A percentile compares a stretch with the other conserved stretches of the same genome.
Conservation (phyloP, 2,888 invertebrate genomes). For the Stenodera caucasica region DNA sequence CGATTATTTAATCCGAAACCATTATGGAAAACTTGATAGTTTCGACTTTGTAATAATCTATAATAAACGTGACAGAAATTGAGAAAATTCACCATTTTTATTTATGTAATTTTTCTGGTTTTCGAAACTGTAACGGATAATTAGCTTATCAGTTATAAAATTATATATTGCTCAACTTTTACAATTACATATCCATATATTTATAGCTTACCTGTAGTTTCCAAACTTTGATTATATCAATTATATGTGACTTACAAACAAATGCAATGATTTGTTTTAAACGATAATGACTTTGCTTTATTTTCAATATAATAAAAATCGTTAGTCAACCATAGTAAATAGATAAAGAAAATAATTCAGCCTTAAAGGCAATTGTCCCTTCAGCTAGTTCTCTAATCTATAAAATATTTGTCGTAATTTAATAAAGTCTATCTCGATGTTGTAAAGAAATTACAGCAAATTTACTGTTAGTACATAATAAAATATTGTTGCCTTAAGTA, state of each 20-base stretch:
- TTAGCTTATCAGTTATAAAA: background rate
- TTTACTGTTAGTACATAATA: constrained; percentile 22
- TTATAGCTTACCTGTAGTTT: background rate
- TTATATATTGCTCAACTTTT: background rate
- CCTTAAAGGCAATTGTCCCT: background rate
- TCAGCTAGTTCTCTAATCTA: background rate
- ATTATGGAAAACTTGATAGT: background rate
- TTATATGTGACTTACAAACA: background rate
- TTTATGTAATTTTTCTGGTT: background rate
- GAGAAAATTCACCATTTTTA: background rate
- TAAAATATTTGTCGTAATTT: constrained; percentile 8
- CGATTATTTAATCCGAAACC: constrained; percentile 5
- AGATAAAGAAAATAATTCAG: no score
- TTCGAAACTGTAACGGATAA: background rate
- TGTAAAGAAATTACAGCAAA: constrained; percentile 8
- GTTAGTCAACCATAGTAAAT: no score
- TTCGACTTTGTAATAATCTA: background rate
- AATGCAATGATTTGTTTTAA: background rate
- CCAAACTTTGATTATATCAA: background rate
- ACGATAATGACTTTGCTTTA: background rate
- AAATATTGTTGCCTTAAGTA: constrained; percentile 22
- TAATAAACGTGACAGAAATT: background rate
- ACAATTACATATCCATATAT: no score
- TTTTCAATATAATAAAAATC: no score
- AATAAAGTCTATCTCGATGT: constrained; percentile 4